These are phyloP conservation scores for Drosophila azteca DNA, from an alignment of 1,140 invertebrate species.

Conservation along the genomic window DNA sequence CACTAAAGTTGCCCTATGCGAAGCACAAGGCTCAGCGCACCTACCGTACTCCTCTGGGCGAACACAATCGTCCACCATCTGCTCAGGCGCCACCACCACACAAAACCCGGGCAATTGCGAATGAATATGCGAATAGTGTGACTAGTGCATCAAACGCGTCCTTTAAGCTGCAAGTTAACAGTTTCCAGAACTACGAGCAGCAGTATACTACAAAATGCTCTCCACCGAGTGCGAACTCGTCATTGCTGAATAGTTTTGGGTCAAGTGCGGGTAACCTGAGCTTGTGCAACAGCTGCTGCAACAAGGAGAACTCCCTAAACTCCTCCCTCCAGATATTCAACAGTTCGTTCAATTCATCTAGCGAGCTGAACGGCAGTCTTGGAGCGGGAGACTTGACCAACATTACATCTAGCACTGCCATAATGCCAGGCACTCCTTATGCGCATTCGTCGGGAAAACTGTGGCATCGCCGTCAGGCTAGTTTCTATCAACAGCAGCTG, in stretches of 20 bases:
- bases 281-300: conserved; percentile 41
- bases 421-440: conserved; percentile 23
- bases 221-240: conserved; percentile 33
- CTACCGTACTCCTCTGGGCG: conserved; percentile 44
- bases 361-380: conserved; percentile 61
- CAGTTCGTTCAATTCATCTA: conserved; percentile 70
- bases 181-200: conserved; percentile 38
- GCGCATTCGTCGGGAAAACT: conserved; percentile 52
- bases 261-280: conserved; percentile 26
- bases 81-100: conserved; percentile 50
- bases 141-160: conserved; percentile 5
- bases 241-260: conserved; percentile 52
- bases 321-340: conserved; percentile 53
- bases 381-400: conserved; percentile 29
- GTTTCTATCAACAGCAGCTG: conserved; percentile 45
- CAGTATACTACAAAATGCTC: conserved; percentile 34
- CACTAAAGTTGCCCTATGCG: conserved; percentile 45
- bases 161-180: conserved; percentile 40
- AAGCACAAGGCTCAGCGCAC: conserved; percentile 56
- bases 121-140: conserved; percentile 24
- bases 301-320: conserved; percentile 68
- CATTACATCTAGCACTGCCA: conserved; percentile 45
- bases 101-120: conserved; percentile 58
- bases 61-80: conserved; percentile 49
- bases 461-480: conserved; percentile 60